A percentile compares a stretch with the other conserved stretches of the same genome.
Evolutionary conservation across 2,113 vertebrate species (phyloP).

Genomic region (Poeciliopsis turrubarensis): DNA sequence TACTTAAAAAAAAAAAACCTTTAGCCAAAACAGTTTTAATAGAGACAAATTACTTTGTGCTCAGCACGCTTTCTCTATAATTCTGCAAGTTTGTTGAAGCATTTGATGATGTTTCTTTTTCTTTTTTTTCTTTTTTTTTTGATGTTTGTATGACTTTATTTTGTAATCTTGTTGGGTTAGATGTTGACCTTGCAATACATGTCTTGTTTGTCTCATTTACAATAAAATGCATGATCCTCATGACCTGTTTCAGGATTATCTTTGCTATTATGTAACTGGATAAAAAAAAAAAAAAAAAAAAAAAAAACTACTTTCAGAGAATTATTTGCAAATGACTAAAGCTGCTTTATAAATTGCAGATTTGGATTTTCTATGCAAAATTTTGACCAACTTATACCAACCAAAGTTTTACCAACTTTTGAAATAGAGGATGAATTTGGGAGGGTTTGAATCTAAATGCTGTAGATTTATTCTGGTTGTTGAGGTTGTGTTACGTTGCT

Average conservation of each 20-base stretch:
- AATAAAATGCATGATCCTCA: constrained; percentile 78
- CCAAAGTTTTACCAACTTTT: not conserved
- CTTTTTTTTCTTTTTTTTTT: constrained; percentile 34
- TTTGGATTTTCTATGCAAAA: not conserved
- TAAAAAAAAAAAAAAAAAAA: not conserved
- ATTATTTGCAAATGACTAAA: not conserved
- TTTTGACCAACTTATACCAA: no score
- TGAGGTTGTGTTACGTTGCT: no score
- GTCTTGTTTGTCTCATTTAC: constrained; percentile 62
- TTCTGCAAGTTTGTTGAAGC: constrained; percentile 34
- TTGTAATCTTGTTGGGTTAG: constrained; percentile 40
- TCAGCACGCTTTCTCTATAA: constrained; percentile 45
- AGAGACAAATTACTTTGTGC: constrained; percentile 54
- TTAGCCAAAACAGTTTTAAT: constrained; percentile 69
- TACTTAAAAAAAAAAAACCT: constrained; percentile 40
- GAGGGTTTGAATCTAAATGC: no score
- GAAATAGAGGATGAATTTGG: not conserved
- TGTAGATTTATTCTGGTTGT: no score
- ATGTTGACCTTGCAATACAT: constrained; percentile 67
- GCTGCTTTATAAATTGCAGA: not conserved
- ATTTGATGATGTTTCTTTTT: constrained; percentile 20
- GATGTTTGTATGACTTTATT: constrained; percentile 48
- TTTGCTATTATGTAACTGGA: not conserved
- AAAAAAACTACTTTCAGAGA: not conserved
- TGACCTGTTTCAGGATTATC: not conserved